These are phyloP conservation scores for Trypoxylon attenuatum DNA, from an alignment of 2,888 invertebrate genomes.

Conservation along the genomic window DNA sequence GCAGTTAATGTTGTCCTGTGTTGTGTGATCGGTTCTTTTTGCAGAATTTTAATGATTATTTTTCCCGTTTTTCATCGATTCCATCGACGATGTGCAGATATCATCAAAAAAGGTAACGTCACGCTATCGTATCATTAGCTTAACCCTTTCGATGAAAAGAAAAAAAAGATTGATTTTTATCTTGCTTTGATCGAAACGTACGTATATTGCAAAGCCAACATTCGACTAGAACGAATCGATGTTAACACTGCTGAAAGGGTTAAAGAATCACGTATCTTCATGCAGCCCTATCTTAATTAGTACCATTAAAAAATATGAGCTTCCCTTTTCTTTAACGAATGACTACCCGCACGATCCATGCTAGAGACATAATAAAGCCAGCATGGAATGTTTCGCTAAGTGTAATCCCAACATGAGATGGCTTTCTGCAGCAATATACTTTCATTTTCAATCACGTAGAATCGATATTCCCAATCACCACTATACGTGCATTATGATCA, in stretches of 20 bases:
- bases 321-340: conserved; percentile 26
- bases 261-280: conserved; percentile 40
- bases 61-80: conserved; percentile 63
- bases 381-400: conserved; percentile 9
- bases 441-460: no score
- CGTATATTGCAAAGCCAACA: background rate
- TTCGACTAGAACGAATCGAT: conserved; percentile 15
- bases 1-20: conserved; percentile 47
- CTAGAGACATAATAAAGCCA: no score
- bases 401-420: conserved; percentile 1
- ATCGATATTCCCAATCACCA: no score
- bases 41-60: conserved; percentile 62
- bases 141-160: conserved; percentile 34
- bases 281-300: conserved; percentile 14
- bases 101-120: conserved; percentile 67
- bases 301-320: conserved; percentile 7
- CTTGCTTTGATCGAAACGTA: background rate
- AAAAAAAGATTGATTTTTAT: background rate
- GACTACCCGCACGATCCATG: conserved; percentile 28
- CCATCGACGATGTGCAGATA: conserved; percentile 68
- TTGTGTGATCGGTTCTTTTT: conserved; percentile 55
- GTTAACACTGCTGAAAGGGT: no score
- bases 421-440: background rate
- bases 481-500: no score
- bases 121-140: conserved; percentile 49